Evolutionary conservation across 2,888 invertebrate genomes (phyloP).

Genomic region (Bedellia somnulentella): DNA sequence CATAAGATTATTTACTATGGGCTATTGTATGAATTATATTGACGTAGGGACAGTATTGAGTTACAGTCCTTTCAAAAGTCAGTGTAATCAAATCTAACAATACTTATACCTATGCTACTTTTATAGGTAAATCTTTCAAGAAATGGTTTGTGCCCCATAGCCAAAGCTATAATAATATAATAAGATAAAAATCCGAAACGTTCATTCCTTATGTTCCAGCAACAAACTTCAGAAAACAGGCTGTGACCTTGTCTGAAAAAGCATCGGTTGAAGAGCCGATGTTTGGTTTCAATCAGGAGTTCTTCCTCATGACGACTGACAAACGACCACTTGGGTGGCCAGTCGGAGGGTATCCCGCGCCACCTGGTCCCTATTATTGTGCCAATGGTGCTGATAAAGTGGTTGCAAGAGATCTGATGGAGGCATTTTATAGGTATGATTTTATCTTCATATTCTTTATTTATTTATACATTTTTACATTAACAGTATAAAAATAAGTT

Average conservation of each 20-base stretch:
- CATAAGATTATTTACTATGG: too few relatives aligned
- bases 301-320: constrained; percentile 37
- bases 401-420: constrained; percentile 79
- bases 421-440: constrained; percentile 69
- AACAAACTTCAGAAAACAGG: constrained; percentile 33
- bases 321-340: constrained; percentile 76
- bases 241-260: constrained; percentile 57
- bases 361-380: constrained; percentile 82
- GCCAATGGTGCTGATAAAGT: constrained; percentile 78
- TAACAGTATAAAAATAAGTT: not conserved
- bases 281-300: constrained; percentile 75
- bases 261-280: constrained; percentile 65
- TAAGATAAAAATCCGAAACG: too few relatives aligned
- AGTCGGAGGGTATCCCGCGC: constrained; percentile 66
- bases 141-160: too few relatives aligned
- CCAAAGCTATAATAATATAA: too few relatives aligned
- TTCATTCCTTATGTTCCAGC: too few relatives aligned
- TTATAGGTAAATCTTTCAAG: too few relatives aligned
- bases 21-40: too few relatives aligned
- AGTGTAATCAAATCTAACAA: too few relatives aligned
- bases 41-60: too few relatives aligned
- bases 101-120: too few relatives aligned
- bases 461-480: not conserved
- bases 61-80: too few relatives aligned
- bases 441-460: not conserved